phyloP scores from a whole-genome alignment of 2,113 vertebrate genomes.

The Pseudolaguvia tuberculata region DNA sequence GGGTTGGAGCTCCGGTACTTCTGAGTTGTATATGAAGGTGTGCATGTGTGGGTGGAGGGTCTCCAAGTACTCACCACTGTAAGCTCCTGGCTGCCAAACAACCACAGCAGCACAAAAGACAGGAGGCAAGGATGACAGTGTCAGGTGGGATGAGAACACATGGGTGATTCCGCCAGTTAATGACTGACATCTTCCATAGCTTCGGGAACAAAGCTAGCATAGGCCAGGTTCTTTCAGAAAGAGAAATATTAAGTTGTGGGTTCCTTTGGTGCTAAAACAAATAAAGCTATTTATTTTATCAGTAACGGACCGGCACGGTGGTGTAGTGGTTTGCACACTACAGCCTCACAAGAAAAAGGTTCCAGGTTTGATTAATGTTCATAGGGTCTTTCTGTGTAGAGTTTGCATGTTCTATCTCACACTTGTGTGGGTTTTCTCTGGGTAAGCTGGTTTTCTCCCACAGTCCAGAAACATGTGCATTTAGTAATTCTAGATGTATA shows the following conservation, averaged over 20 bases:
- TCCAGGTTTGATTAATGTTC: no score
- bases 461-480: no score
- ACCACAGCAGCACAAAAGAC: neutral
- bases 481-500: no score
- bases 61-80: slow-evolving; percentile 56
- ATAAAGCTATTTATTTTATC: neutral
- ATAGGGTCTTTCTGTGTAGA: no score
- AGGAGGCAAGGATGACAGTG: slow-evolving; percentile 8
- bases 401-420: no score
- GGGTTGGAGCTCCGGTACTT: slow-evolving; percentile 69
- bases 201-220: neutral
- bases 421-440: no score
- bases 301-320: neutral
- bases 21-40: slow-evolving; percentile 65
- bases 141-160: neutral
- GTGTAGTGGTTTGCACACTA: no score
- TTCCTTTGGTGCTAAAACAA: neutral
- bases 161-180: slow-evolving; percentile 5
- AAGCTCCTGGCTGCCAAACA: slow-evolving; percentile 42
- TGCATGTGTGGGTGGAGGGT: slow-evolving; percentile 59
- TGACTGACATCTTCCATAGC: slow-evolving; percentile 2
- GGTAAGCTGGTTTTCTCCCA: no score
- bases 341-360: no score
- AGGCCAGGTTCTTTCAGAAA: neutral
- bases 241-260: neutral